Conservation (phyloP, 2,113 vertebrate species). For the Phaetusa simplex region DNA sequence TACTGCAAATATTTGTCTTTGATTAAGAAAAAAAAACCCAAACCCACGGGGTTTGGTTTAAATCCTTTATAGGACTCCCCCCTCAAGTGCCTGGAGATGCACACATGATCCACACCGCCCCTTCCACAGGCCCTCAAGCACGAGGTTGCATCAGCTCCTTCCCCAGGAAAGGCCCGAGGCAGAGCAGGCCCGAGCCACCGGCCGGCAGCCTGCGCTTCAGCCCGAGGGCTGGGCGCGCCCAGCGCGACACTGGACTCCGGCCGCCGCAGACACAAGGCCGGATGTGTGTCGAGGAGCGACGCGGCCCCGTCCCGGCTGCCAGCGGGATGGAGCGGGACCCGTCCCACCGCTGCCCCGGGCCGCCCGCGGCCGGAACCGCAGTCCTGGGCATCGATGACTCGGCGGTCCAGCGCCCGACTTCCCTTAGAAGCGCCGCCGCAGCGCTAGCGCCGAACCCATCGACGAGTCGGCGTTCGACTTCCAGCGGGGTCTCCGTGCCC, state of each 20-base stretch:
- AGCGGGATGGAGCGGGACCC: neutral
- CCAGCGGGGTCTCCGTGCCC: neutral
- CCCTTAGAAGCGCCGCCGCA: neutral
- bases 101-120: fast-evolving
- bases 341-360: no score
- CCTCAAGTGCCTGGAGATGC: no score
- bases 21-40: neutral
- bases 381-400: neutral
- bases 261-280: neutral
- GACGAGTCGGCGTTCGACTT: neutral
- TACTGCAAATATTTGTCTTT: neutral
- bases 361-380: neutral
- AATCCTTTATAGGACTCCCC: neutral
- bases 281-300: no score
- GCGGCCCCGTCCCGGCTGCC: no score
- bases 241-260: neutral
- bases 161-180: neutral
- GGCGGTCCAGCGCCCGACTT: neutral
- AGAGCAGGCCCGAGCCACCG: fast-evolving
- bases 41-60: neutral
- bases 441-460: neutral
- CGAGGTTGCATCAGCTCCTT: fast-evolving
- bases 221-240: neutral
- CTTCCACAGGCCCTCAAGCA: no score
- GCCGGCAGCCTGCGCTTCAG: neutral